Base-by-base conservation (phyloP, 30 jellyfish, hydroid and myxozoan species). In the Cassiopea andromeda region DNA sequence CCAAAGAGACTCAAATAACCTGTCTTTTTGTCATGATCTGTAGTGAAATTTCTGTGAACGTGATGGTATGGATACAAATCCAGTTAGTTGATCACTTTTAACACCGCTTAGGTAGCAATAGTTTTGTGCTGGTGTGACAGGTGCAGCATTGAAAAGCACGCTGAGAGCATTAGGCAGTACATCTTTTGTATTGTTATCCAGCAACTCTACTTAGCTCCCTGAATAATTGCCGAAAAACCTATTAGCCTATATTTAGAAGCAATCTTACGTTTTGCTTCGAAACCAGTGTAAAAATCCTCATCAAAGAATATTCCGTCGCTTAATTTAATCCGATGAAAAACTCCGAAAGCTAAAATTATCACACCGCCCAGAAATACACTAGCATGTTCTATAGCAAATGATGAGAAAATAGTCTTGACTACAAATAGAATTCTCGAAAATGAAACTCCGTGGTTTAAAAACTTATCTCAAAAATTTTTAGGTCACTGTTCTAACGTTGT, bases 181-280 rank as follows among this genome's bases (percentile, higher is more conserved):
- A 46, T 75, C 18, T 19, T n/a, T 75, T 13, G 83, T 10, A 38
- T 75, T 75, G 83, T 75, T 38, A 18, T 75, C 10, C 12, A 45
- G 69, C 44, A 75, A 6, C 83, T 44, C 0, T 54, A 54, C 12
- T 75, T 19, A 75, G 47, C 12, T 7, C 68, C 83, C 38, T 75
- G 18, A 46, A 19, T 19, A 19, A 77, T 54, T 77, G 86, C 86
- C 86, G 86, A 73, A 43, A 48, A 77, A 54, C 27, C 58, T 74
- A 7, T 10, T 16, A 16, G 70, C 74, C 86, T 77, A 48, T 48
- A 77, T 77, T 77, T 77, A 77, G 86, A 48, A 48, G 74, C 49
- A 46, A 77, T 77, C 50, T 47, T 70, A 70, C 54, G 38, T 6
- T 70, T 70, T 70, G 79, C 12, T 43, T 70, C 79, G 38, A 70